Evolutionary conservation across 1,140 invertebrate species (phyloP).

Genomic region (Chymomyza costata): DNA sequence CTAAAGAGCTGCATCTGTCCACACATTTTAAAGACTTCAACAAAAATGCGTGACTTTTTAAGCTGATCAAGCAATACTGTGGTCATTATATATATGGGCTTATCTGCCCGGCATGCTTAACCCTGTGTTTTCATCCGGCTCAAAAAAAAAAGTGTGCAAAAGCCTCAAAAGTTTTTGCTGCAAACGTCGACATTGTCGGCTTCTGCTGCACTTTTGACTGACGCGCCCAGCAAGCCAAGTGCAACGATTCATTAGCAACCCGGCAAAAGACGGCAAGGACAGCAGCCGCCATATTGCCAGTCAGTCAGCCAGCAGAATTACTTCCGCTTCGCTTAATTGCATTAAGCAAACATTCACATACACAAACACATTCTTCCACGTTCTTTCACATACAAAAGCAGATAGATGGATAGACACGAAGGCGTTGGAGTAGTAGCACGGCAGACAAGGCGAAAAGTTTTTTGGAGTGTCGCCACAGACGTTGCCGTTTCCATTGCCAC

Average conservation of each 20-base stretch:
- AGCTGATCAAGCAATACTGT: no score
- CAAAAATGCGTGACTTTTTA: no score
- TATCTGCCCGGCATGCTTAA: no score
- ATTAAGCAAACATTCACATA: conserved; percentile 58
- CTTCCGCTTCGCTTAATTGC: conserved; percentile 65
- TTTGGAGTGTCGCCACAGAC: conserved; percentile 13
- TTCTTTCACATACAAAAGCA: no score
- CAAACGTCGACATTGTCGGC: no score
- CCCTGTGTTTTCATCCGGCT: no score
- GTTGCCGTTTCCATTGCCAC: no score
- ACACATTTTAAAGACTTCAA: no score
- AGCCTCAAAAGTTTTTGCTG: no score
- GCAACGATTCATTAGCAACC: conserved; percentile 45
- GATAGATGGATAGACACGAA: conserved; percentile 11
- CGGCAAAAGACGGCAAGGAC: conserved; percentile 12
- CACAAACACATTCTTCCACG: not conserved
- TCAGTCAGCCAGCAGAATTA: conserved; percentile 44
- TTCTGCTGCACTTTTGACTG: conserved; percentile 7
- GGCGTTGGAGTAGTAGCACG: conserved; percentile 2
- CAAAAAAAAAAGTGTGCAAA: no score
- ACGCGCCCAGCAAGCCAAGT: conserved; percentile 30
- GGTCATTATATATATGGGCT: no score
- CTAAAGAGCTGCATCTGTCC: no score
- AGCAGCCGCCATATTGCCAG: conserved; percentile 26
- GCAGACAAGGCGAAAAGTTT: conserved; percentile 21